These are phyloP conservation scores for Aphelinus certus DNA, from an alignment of 1,140 invertebrate species.

Conservation along the genomic window DNA sequence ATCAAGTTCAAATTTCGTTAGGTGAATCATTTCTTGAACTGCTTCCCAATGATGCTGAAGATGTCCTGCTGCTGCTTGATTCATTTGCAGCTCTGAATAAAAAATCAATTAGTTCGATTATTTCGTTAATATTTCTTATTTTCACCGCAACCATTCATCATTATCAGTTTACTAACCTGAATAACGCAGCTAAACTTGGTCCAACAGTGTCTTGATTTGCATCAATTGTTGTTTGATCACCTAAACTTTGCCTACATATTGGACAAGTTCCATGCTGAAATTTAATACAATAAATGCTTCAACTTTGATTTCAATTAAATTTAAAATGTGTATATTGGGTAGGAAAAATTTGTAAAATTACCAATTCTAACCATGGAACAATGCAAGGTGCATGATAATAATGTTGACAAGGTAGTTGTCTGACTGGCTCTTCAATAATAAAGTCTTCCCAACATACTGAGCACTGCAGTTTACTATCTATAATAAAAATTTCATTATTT, in stretches of 20 bases:
- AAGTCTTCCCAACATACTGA: constrained; percentile 98
- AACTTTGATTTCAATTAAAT: not conserved
- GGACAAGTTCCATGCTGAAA: constrained; percentile 91
- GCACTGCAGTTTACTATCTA: constrained; percentile 86
- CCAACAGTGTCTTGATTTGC: constrained; percentile 61
- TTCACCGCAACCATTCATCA: not conserved
- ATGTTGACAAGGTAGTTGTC: constrained; percentile 89
- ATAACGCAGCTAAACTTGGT: constrained; percentile 64
- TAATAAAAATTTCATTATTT: constrained; percentile 40
- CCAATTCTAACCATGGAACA: constrained; percentile 92
- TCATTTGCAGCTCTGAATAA: constrained; percentile 56
- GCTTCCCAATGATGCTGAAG: constrained; percentile 56
- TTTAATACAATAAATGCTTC: constrained; percentile 29
- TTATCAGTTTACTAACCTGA: constrained; percentile 55
- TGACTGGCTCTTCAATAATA: constrained; percentile 82
- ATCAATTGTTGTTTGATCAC: constrained; percentile 65
- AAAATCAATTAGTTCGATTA: not conserved
- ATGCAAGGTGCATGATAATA: constrained; percentile 94
- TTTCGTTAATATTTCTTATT: constrained; percentile 21
- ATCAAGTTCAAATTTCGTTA: constrained; percentile 55
- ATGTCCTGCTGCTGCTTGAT: constrained; percentile 56
- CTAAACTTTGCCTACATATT: constrained; percentile 87
- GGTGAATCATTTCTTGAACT: constrained; percentile 54
- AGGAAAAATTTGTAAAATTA: constrained; percentile 52
- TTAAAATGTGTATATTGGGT: not conserved